Conservation (phyloP, 2,888 invertebrate genomes). For the Sialis lutaria region DNA sequence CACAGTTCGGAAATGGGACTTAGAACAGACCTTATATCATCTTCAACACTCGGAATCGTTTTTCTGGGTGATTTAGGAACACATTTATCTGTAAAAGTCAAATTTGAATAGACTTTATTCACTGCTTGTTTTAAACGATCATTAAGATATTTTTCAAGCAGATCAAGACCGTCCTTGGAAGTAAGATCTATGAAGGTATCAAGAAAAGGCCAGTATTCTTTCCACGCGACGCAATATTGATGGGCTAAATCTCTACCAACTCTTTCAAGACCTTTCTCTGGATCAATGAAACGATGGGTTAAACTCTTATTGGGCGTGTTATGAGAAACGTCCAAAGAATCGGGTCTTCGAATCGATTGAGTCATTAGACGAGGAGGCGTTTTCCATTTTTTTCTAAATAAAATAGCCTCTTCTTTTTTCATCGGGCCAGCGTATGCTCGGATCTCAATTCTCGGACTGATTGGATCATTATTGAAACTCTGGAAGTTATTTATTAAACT, state of each 20-base stretch:
- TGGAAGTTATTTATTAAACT: conserved; percentile 17
- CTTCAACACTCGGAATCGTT: not conserved
- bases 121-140: conserved; percentile 28
- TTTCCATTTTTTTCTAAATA: conserved; percentile 65
- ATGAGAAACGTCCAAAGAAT: conserved; percentile 17
- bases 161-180: conserved; percentile 49
- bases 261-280: conserved; percentile 75
- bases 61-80: not conserved
- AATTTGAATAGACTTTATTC: not conserved
- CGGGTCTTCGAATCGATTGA: conserved; percentile 6
- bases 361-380: conserved; percentile 34
- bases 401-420: conserved; percentile 51
- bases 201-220: conserved; percentile 86
- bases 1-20: conserved; percentile 44
- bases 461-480: conserved; percentile 44
- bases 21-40: conserved; percentile 6
- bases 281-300: conserved; percentile 43
- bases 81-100: not conserved
- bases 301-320: conserved; percentile 4
- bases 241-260: conserved; percentile 60
- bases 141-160: conserved; percentile 58
- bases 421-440: conserved; percentile 86
- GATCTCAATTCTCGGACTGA: conserved; percentile 55
- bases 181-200: conserved; percentile 65
- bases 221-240: conserved; percentile 62